A percentile compares a stretch with the other conserved stretches of the same genome.
phyloP scores from a whole-genome alignment of 2,797 vertebrate genomes.

The Acanthornis magna region DNA sequence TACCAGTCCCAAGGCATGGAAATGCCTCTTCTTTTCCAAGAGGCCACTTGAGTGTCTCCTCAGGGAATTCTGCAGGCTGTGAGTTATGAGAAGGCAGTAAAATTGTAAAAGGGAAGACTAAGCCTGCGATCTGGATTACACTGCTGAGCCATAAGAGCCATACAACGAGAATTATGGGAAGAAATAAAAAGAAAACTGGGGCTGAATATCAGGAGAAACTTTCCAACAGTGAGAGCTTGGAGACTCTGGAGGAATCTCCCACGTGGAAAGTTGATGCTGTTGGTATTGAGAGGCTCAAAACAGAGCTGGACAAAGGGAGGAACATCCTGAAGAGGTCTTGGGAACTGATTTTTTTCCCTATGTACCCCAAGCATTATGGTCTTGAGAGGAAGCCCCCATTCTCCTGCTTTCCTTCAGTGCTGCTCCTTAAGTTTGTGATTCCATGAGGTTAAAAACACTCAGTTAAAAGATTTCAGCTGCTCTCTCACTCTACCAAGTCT shows the following conservation, averaged over 20 bases:
- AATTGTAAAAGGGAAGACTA: neutral
- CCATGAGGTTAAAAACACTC: neutral
- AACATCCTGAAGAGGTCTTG: neutral
- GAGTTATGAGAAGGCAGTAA: constrained; percentile 5
- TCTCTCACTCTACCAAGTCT: neutral
- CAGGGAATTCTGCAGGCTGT: neutral
- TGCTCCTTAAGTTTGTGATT: neutral
- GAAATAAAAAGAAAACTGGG: constrained; percentile 6
- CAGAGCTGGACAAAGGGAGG: neutral
- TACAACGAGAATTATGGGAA: neutral
- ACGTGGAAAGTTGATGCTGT: neutral
- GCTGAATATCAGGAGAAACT: neutral
- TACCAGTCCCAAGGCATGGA: neutral
- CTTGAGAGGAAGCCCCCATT: neutral
- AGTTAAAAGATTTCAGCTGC: neutral
- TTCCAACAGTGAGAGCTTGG: neutral
- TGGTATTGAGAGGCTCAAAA: neutral
- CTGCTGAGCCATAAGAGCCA: neutral
- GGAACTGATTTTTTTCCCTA: neutral
- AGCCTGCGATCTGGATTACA: neutral
- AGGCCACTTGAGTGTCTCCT: neutral
- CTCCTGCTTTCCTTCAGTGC: neutral
- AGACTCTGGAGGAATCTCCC: neutral
- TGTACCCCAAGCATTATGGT: neutral
- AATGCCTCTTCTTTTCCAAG: neutral